A percentile compares a stretch with the other conserved stretches of the same genome.
Evolutionary conservation across 2,797 vertebrate genomes (phyloP).

Genomic region (Clamator glandarius): DNA sequence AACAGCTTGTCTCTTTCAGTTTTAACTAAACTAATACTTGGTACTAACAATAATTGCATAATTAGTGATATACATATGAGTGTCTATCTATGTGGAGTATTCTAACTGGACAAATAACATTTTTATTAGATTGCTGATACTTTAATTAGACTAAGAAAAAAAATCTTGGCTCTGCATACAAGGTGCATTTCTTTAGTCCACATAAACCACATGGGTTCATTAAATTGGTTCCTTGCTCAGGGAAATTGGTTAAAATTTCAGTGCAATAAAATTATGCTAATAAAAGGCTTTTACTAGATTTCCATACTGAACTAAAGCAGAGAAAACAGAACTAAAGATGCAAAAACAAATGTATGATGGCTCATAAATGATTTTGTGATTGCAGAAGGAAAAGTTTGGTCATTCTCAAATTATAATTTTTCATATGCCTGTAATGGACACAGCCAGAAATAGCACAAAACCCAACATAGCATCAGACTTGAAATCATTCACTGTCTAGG

Average conservation of each 20-base stretch:
- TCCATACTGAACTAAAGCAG: neutral
- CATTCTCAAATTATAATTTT: neutral
- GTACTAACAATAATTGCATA: neutral
- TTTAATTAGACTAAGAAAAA: neutral
- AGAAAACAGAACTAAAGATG: neutral
- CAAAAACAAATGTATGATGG: neutral
- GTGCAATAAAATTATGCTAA: neutral
- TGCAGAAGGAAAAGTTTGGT: neutral
- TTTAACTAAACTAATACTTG: neutral
- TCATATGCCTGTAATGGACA: neutral
- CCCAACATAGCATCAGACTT: neutral
- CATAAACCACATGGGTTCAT: neutral
- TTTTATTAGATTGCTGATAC: neutral
- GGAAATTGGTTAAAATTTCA: neutral
- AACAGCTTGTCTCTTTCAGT: neutral
- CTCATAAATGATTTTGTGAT: neutral
- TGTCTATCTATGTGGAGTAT: neutral
- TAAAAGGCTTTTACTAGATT: neutral
- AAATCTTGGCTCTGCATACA: neutral
- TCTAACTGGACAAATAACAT: neutral
- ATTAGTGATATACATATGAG: neutral
- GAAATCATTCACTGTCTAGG: neutral
- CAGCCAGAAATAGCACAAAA: neutral
- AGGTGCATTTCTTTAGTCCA: neutral
- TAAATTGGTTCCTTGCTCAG: neutral